phyloP scores from a whole-genome alignment of 2,888 invertebrate genomes.

The Caenorhabditis sp. region DNA sequence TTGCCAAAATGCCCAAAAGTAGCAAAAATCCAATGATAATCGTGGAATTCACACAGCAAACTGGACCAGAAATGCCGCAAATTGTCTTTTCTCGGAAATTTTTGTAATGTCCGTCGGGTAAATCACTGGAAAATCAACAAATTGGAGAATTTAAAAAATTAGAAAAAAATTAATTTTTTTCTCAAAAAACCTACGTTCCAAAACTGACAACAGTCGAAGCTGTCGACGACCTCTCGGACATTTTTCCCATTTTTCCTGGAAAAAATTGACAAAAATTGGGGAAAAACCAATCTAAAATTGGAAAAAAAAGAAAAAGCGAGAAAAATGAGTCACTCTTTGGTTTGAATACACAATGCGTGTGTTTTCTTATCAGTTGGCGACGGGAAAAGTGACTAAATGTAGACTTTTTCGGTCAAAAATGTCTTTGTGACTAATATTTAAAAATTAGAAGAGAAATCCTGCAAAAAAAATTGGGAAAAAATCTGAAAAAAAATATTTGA shows the following conservation, averaged over 20 bases:
- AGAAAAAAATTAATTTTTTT: background rate
- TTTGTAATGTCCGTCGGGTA: constrained; percentile 50
- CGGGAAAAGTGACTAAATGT: constrained; percentile 20
- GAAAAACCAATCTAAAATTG: background rate
- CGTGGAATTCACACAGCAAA: constrained; percentile 22
- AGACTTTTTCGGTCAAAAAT: no score
- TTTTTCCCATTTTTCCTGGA: constrained; percentile 1
- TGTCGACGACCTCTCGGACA: constrained; percentile 26
- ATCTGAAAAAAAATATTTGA: no score
- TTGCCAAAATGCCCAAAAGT: constrained; percentile 43
- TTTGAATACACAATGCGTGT: constrained; percentile 5
- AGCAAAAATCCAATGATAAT: constrained; percentile 47
- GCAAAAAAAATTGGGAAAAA: no score
- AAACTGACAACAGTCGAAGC: constrained; percentile 38
- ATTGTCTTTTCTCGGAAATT: constrained; percentile 41
- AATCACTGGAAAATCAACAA: constrained; percentile 34
- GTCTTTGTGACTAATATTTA: no score
- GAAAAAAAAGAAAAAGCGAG: constrained; percentile 7
- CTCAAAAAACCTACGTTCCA: constrained; percentile 41
- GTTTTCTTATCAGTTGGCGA: constrained; percentile 38
- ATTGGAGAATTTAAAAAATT: background rate
- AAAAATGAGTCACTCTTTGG: constrained; percentile 43
- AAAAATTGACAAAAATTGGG: background rate
- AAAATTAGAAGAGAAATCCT: no score
- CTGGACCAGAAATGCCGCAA: constrained; percentile 52